These are phyloP conservation scores for Macropus fuliginosus DNA, from an alignment of 2,797 vertebrate species.

Conservation along the genomic window DNA sequence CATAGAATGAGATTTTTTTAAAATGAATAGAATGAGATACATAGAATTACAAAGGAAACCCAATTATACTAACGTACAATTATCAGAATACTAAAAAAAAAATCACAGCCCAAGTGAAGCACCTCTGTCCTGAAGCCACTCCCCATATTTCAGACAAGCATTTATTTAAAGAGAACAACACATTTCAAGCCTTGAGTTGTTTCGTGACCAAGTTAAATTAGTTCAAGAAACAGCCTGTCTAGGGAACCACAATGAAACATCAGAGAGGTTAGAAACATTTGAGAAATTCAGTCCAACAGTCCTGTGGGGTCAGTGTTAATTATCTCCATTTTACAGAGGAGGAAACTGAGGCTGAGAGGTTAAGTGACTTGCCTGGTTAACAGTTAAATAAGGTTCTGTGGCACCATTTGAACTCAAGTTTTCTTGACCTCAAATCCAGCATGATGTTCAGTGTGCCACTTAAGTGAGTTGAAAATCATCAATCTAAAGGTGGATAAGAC, in stretches of 20 bases:
- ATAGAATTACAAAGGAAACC: neutral
- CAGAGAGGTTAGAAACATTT: neutral
- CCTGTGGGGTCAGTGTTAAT: neutral
- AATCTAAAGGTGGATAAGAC: neutral
- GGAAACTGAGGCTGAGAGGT: neutral
- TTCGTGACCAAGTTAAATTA: neutral
- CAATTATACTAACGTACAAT: neutral
- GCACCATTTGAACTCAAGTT: neutral
- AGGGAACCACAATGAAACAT: neutral
- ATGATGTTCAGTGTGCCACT: neutral
- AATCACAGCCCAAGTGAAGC: neutral
- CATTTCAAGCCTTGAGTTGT: neutral
- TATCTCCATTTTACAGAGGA: neutral
- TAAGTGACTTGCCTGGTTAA: neutral
- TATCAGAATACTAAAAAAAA: neutral
- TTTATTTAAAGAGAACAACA: neutral
- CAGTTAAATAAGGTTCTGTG: neutral
- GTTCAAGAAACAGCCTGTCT: neutral
- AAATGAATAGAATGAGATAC: neutral
- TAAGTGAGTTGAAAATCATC: neutral
- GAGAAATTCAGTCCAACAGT: neutral
- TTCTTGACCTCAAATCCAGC: neutral
- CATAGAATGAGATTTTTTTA: neutral
- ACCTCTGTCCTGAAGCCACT: neutral
- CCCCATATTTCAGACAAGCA: neutral